phyloP scores from a whole-genome alignment of 1,140 invertebrate genomes.

The Hyphantria cunea region DNA sequence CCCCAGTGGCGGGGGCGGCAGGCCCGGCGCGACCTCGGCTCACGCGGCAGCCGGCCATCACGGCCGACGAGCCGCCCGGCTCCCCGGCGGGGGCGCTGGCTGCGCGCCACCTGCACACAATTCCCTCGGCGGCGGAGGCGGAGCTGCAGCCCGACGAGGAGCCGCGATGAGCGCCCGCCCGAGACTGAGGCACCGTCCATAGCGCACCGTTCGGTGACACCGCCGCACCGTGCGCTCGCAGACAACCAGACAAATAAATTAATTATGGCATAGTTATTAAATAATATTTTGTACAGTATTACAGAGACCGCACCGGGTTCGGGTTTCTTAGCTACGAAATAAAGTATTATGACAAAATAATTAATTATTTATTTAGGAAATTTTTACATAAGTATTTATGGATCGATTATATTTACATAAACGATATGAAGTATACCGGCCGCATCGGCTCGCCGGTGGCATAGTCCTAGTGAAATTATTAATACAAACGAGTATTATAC shows the following conservation, averaged over 20 bases:
- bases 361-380: conserved; percentile 62
- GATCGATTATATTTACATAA: conserved; percentile 35
- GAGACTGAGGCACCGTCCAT: conserved; percentile 25
- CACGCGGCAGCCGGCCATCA: conserved; percentile 89
- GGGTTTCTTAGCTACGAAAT: conserved; percentile 24
- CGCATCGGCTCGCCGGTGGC: not conserved
- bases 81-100: conserved; percentile 84
- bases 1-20: conserved; percentile 30
- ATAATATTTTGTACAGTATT: conserved; percentile 61
- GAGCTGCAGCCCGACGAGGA: conserved; percentile 88
- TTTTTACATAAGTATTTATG: conserved; percentile 43
- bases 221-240: not conserved
- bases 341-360: conserved; percentile 46
- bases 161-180: conserved; percentile 36
- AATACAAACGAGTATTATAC: conserved; percentile 9
- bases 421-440: conserved; percentile 25
- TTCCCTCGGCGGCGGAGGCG: conserved; percentile 91
- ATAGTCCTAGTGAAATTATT: not conserved
- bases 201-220: not conserved
- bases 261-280: conserved; percentile 6
- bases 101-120: conserved; percentile 86
- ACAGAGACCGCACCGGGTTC: conserved; percentile 26
- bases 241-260: conserved; percentile 34
- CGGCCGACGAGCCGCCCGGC: conserved; percentile 86
- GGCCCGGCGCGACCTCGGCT: conserved; percentile 81